A percentile compares a stretch with the other conserved stretches of the same genome.
These are phyloP conservation scores for Phoxinus phoxinus DNA, from an alignment of 2,113 vertebrate genomes.

Conservation along the genomic window DNA sequence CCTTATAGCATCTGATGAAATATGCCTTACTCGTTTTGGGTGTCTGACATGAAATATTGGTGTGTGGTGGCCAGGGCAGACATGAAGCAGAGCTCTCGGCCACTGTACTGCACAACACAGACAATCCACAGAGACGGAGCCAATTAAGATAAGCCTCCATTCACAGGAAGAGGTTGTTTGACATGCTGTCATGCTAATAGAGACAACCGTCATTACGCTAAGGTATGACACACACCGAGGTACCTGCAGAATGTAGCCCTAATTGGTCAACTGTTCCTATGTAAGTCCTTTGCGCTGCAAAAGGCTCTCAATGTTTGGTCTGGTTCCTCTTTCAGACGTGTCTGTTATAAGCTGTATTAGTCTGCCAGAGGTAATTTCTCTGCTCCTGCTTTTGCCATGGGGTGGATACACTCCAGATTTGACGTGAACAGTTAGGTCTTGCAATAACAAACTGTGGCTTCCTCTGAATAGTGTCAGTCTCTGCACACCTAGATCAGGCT, in stretches of 20 bases:
- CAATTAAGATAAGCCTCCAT: conserved; percentile 80
- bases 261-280: conserved; percentile 60
- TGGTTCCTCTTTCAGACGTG: conserved; percentile 48
- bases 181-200: conserved; percentile 79
- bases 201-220: conserved; percentile 68
- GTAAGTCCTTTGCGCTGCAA: conserved; percentile 41
- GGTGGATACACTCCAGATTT: conserved; percentile 40
- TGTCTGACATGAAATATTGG: conserved; percentile 70
- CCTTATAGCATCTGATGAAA: conserved; percentile 58
- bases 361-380: conserved; percentile 53
- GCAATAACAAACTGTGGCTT: conserved; percentile 43
- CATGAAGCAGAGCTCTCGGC: conserved; percentile 68
- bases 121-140: conserved; percentile 71
- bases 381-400: conserved; percentile 5
- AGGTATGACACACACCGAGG: conserved; percentile 35
- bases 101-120: conserved; percentile 56
- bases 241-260: conserved; percentile 59
- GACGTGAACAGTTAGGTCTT: conserved; percentile 15
- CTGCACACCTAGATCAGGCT: conserved; percentile 35
- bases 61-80: conserved; percentile 68
- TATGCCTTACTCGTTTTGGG: conserved; percentile 54
- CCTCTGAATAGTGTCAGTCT: conserved; percentile 38
- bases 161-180: conserved; percentile 80
- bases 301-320: conserved; percentile 52
- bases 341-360: conserved; percentile 43